Evolutionary conservation across 2,113 vertebrate genomes (phyloP).

Genomic region (Hyperoodon ampullatus): DNA sequence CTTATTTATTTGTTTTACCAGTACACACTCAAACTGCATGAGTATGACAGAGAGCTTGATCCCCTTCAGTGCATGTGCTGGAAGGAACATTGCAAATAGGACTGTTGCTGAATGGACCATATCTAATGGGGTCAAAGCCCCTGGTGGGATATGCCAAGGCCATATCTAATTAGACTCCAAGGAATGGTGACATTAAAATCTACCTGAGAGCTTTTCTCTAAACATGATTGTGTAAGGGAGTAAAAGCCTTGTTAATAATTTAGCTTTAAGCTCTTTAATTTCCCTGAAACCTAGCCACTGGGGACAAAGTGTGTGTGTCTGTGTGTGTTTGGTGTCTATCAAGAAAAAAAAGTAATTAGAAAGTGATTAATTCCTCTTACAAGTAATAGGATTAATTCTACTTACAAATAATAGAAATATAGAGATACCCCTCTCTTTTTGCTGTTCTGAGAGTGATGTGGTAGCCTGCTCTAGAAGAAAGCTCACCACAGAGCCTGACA

Average conservation of each 20-base stretch:
- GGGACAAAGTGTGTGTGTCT: background rate
- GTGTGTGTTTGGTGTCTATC: background rate
- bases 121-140: background rate
- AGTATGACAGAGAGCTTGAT: background rate
- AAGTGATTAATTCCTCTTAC: background rate
- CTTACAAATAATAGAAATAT: background rate
- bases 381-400: background rate
- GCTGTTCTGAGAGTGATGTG: background rate
- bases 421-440: background rate
- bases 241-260: slow-evolving; percentile 25
- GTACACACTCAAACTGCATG: background rate
- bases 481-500: background rate
- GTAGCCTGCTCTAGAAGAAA: background rate
- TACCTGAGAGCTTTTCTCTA: slow-evolving; percentile 12
- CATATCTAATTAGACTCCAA: background rate
- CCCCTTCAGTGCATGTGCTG: background rate
- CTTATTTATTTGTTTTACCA: background rate
- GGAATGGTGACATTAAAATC: background rate
- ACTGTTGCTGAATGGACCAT: slow-evolving; percentile 6
- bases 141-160: background rate
- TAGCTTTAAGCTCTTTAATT: background rate
- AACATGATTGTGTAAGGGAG: background rate
- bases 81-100: background rate
- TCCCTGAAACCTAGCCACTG: background rate
- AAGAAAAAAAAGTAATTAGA: background rate